Conservation (phyloP, 2,113 vertebrate species). For the Penelope pileata region DNA sequence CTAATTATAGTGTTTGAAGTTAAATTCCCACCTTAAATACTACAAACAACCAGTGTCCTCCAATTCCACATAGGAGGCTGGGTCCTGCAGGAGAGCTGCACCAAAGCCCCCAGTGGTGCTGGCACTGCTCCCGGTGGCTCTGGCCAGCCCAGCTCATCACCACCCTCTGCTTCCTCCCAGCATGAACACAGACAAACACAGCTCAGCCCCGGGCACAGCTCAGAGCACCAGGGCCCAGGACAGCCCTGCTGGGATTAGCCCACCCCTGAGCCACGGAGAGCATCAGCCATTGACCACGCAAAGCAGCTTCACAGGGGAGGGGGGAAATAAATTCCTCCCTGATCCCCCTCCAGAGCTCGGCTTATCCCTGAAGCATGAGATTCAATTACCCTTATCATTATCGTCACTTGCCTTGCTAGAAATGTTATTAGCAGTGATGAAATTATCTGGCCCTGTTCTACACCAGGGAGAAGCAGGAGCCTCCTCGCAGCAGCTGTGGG, state of each 20-base stretch:
- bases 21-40: background rate
- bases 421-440: slow-evolving; percentile 56
- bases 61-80: background rate
- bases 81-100: no score
- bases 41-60: background rate
- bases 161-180: background rate
- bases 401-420: slow-evolving; percentile 32
- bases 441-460: slow-evolving; percentile 54
- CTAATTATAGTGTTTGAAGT: background rate
- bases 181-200: background rate
- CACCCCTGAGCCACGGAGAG: background rate
- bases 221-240: background rate
- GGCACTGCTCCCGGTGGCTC: background rate
- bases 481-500: background rate
- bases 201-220: background rate
- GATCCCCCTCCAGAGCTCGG: slow-evolving; percentile 30
- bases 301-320: background rate
- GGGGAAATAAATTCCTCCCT: slow-evolving; percentile 21
- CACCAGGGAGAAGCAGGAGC: background rate
- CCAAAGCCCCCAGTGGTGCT: background rate
- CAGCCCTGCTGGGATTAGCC: background rate
- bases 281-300: background rate
- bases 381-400: slow-evolving; percentile 71
- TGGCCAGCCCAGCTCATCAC: background rate
- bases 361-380: slow-evolving; percentile 60